phyloP scores from a whole-genome alignment of 1,140 invertebrate species.

The Streblospio benedicti region DNA sequence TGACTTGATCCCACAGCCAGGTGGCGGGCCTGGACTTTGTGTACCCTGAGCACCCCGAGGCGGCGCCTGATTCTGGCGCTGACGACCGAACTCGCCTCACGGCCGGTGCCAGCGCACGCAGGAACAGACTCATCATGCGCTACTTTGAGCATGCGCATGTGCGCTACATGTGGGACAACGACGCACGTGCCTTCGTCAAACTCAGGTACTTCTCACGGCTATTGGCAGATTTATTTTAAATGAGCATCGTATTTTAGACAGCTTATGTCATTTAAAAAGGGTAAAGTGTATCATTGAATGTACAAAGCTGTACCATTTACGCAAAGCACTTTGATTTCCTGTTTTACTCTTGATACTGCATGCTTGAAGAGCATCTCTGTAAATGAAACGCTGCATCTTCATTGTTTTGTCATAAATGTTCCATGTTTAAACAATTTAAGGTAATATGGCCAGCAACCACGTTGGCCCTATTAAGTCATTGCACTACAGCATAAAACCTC shows the following conservation, averaged over 20 bases:
- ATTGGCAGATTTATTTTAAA: background rate
- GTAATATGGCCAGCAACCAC: too few species aligned
- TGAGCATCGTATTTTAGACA: background rate
- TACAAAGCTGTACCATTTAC: background rate
- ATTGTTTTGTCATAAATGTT: too few species aligned
- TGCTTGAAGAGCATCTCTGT: too few species aligned
- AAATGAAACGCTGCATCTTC: too few species aligned
- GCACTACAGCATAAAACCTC: too few species aligned
- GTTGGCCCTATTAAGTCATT: too few species aligned
- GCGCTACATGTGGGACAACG: slow-evolving; percentile 9
- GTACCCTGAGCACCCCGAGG: too few species aligned
- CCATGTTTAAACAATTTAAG: too few species aligned
- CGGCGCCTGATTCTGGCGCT: too few species aligned
- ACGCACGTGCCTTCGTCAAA: background rate
- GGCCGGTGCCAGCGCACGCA: background rate
- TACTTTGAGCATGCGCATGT: slow-evolving; percentile 13
- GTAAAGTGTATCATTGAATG: background rate
- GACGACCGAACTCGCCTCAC: too few species aligned
- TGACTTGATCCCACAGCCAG: background rate
- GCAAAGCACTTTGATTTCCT: background rate
- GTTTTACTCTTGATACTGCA: background rate
- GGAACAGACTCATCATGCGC: slow-evolving; percentile 5
- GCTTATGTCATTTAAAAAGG: background rate
- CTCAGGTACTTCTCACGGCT: background rate
- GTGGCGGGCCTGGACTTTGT: too few species aligned